These are phyloP conservation scores for Sitta carolinensis DNA, from an alignment of 2,797 vertebrate genomes.

Conservation along the genomic window DNA sequence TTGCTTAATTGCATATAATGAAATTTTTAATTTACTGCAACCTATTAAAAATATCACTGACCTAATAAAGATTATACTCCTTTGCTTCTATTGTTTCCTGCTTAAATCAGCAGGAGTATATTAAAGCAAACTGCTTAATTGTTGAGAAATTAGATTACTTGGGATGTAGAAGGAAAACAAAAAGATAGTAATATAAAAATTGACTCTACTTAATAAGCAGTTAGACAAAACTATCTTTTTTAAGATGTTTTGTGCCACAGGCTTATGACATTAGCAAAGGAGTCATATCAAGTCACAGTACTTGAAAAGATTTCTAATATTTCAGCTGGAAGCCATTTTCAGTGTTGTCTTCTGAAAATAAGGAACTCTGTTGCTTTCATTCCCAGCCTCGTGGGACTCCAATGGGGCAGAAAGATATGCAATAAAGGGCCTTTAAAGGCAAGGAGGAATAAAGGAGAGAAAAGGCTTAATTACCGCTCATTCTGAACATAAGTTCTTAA, in stretches of 20 bases:
- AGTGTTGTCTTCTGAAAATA: not conserved
- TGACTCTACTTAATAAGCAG: slow-evolving; percentile 56
- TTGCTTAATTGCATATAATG: slow-evolving; percentile 66
- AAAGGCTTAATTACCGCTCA: not conserved
- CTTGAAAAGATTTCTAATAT: slow-evolving; percentile 22
- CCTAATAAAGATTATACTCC: slow-evolving; percentile 67
- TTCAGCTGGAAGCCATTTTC: slow-evolving; percentile 29
- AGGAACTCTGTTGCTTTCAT: not conserved
- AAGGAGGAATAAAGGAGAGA: not conserved
- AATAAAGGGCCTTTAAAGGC: not conserved
- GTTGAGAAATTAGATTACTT: slow-evolving; percentile 64
- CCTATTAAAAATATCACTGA: slow-evolving; percentile 64
- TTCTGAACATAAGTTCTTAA: not conserved
- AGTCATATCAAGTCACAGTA: slow-evolving; percentile 30
- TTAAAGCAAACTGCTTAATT: slow-evolving; percentile 67
- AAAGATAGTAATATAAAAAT: slow-evolving; percentile 55
- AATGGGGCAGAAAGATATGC: not conserved
- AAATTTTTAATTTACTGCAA: slow-evolving; percentile 67
- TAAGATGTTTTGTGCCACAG: slow-evolving; percentile 48
- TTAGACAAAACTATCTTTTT: slow-evolving; percentile 49
- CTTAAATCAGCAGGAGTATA: slow-evolving; percentile 66
- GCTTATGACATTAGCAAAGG: slow-evolving; percentile 56
- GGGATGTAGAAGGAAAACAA: slow-evolving; percentile 49
- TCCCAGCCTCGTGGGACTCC: not conserved
- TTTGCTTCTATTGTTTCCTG: slow-evolving; percentile 69